Base-by-base conservation (phyloP, 2,888 invertebrate genomes). In the Cataglyphis albicans region DNA sequence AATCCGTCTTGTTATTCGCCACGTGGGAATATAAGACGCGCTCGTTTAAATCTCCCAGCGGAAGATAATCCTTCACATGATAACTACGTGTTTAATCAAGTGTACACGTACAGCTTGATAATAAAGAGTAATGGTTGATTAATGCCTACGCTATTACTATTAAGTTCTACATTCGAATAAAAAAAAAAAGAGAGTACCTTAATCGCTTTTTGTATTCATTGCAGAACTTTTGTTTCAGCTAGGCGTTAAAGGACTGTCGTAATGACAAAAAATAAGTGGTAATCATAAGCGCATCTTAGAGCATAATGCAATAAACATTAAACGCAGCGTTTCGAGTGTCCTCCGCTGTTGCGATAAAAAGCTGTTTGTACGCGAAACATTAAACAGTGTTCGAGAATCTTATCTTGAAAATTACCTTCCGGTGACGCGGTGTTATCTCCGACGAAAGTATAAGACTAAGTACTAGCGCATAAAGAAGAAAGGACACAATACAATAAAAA, bases 401-500 rank as follows among this genome's bases (percentile, higher is more conserved):
- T 82, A 82, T 82, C 82, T 57, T 41, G 61, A 78, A 68, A 82
- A 82, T 82, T 76, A 82, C 65, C 78, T 82, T 68, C 57, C 57
- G 82, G 61, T 48, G 29, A 55, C 81, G 75, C 10, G 76, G 59
- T 52, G 80, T 80, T 82, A 80, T 82, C 65, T 78, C 61, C 59
- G 82, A 78, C 78, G 78, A 82, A 76, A 82, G 82, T 67, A 82
- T 35, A 78, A 82, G 76, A 76, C 35, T 72, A 72, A 72, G 78
- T 78, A 59, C 55, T 61, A 59, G 35, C 25, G 72, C 78, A 72
- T 72, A 80, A 80, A 80, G 25, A 32, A 59, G 64, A 21, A 32
- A 67, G 44, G 72, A 59, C 44, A 59, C 59, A 63, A 12, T 18
- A 35, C 44, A 44, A 80, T 80, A 80, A 80, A 80, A 80, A 80